These are phyloP conservation scores for Illadopsis cleaveri DNA, from an alignment of 2,113 vertebrate genomes.

Conservation along the genomic window DNA sequence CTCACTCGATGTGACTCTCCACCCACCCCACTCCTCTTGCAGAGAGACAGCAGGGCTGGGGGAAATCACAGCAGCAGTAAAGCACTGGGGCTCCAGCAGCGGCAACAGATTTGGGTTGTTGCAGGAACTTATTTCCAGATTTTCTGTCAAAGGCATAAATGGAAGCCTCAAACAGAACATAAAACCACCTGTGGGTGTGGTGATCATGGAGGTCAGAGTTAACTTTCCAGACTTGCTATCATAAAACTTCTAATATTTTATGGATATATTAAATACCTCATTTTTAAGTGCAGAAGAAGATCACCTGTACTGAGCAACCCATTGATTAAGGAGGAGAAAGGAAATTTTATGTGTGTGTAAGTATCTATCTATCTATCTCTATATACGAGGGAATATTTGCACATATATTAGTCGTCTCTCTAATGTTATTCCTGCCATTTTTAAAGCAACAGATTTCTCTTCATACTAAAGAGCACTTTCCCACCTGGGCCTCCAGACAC, in stretches of 20 bases:
- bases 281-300: background rate
- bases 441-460: background rate
- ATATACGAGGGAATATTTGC: background rate
- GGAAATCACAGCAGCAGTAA: background rate
- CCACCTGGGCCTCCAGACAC: background rate
- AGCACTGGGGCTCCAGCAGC: background rate
- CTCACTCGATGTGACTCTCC: background rate
- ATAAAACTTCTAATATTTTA: background rate
- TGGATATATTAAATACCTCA: background rate
- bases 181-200: background rate
- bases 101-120: background rate
- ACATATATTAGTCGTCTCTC: background rate
- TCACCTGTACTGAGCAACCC: background rate
- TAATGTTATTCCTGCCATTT: background rate
- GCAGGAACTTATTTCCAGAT: background rate
- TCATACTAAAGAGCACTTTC: background rate
- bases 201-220: background rate
- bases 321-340: background rate
- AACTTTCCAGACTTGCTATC: background rate
- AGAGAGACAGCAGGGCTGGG: background rate
- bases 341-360: background rate
- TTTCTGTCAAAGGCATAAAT: background rate
- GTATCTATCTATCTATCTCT: background rate
- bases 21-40: background rate
- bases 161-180: background rate